A percentile compares a stretch with the other conserved stretches of the same genome.
Conservation (phyloP, 1,140 invertebrate species). For the Dermatophagoides farinae region DNA sequence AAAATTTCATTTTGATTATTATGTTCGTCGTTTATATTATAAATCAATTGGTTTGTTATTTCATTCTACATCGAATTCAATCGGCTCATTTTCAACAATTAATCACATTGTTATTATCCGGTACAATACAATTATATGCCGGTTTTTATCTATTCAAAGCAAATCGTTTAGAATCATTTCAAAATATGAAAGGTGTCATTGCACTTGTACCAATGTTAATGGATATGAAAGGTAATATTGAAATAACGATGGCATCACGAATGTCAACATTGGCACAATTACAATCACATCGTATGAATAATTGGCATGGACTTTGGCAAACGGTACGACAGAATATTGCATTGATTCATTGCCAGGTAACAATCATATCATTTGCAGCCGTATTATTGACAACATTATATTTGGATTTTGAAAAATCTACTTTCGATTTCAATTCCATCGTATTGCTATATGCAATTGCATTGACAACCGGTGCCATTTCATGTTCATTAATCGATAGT, state of each 20-base stretch:
- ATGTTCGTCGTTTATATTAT: not conserved
- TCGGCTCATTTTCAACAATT: not conserved
- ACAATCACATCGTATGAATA: not conserved
- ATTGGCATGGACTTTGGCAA: not conserved
- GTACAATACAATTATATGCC: not conserved
- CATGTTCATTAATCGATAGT: not conserved
- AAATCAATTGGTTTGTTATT: not conserved
- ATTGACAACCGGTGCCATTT: not conserved
- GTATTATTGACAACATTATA: not conserved
- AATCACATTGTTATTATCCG: not conserved
- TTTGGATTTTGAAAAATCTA: too few species aligned
- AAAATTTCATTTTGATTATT: not conserved
- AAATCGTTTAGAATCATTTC: not conserved
- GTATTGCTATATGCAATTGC: not conserved
- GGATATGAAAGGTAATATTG: slow-evolving; percentile 9
- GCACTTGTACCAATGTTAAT: slow-evolving; percentile 5
- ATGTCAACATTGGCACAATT: not conserved
- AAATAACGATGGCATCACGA: slow-evolving; percentile 4
- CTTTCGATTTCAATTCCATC: not conserved
- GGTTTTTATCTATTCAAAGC: not conserved
- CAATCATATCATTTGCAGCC: not conserved
- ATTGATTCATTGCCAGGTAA: slow-evolving; percentile 1
- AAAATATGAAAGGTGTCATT: not conserved
- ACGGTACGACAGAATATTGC: not conserved
- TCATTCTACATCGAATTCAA: not conserved